These are phyloP conservation scores for Coccyzus lansbergi DNA, from an alignment of 2,797 vertebrate species.

Conservation along the genomic window DNA sequence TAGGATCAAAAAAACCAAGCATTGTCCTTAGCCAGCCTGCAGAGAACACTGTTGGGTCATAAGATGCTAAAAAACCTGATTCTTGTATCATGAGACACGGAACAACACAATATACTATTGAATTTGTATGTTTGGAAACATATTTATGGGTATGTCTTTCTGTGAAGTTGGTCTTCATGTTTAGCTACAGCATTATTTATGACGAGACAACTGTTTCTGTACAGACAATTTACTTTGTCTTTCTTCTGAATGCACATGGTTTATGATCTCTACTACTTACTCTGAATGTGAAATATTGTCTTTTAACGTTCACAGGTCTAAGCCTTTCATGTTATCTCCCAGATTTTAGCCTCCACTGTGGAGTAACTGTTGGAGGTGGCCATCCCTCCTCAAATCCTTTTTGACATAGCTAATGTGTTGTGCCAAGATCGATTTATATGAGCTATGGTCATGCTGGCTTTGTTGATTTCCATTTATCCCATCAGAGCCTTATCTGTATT, in stretches of 20 bases:
- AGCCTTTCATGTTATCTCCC: background rate
- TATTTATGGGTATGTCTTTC: background rate
- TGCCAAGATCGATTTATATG: background rate
- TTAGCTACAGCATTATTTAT: background rate
- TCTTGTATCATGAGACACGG: background rate
- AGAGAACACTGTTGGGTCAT: background rate
- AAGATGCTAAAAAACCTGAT: slow-evolving; percentile 5
- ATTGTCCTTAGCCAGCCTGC: background rate
- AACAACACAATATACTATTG: background rate
- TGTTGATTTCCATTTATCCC: background rate
- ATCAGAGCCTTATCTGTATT: background rate
- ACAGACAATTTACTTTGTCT: background rate
- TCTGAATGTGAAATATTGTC: background rate
- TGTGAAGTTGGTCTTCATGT: background rate
- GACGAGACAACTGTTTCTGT: background rate
- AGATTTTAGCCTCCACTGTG: background rate
- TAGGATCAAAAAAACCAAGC: background rate
- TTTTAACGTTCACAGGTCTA: background rate
- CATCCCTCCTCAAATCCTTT: background rate
- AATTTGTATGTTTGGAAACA: background rate
- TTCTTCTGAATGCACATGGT: background rate
- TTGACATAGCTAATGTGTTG: background rate
- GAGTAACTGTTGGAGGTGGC: background rate
- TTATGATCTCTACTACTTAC: background rate
- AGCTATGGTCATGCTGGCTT: background rate